Evolutionary conservation across 2,797 vertebrate genomes (phyloP).

Genomic region (Carduelis carduelis): DNA sequence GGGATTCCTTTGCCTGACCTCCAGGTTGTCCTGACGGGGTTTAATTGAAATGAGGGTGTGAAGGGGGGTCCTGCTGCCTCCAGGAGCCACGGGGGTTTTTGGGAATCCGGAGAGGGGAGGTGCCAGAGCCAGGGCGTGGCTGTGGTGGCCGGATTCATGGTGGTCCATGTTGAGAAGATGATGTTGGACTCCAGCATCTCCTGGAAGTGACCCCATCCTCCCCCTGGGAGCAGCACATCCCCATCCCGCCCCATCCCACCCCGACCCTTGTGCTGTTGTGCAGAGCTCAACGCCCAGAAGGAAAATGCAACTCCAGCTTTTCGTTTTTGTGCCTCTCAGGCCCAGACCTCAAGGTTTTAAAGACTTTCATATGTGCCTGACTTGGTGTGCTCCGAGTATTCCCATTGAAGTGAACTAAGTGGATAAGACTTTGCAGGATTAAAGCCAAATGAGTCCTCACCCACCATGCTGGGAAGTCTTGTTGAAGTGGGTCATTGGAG

Average conservation of each 20-base stretch:
- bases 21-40: neutral
- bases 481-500: conserved; percentile 35
- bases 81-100: neutral
- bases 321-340: neutral
- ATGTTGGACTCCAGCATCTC: neutral
- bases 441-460: conserved; percentile 57
- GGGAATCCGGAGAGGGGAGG: neutral
- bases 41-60: neutral
- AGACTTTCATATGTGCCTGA: conserved; percentile 51
- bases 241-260: neutral
- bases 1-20: neutral
- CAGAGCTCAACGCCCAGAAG: neutral
- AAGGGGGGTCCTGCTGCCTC: neutral
- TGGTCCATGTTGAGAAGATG: neutral
- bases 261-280: neutral
- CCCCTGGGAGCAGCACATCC: neutral
- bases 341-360: conserved; percentile 31
- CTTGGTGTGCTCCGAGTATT: conserved; percentile 18
- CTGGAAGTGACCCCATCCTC: neutral
- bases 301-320: neutral
- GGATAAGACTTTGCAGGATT: conserved; percentile 56
- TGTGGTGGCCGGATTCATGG: accelerated
- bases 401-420: conserved; percentile 51
- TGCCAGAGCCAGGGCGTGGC: neutral
- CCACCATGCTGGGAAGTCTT: conserved; percentile 57